Evolutionary conservation across 2,797 vertebrate genomes (phyloP), one percentile per base, ranked within the genome.

Genomic region (Sebastes diploproa): DNA sequence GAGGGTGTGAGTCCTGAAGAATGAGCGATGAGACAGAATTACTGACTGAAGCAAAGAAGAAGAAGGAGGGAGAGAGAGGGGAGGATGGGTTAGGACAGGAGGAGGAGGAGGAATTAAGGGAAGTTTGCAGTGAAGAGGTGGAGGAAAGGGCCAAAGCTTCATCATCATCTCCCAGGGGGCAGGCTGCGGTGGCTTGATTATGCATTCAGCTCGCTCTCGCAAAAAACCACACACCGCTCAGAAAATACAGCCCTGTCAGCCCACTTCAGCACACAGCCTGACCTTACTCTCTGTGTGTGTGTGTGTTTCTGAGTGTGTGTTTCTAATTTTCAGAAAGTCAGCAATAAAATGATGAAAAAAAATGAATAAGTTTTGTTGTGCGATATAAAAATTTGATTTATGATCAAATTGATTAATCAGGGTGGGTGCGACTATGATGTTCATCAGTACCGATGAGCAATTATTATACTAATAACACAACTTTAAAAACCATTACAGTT

Each of bases 171-270:
- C 92, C 85, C 89, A 72, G 85, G 86, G 84, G 80, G 81, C 74
- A 77, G 70, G 67, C 80, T 80, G 76, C 20, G 46, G 78, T 66
- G 80, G 81, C 85, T 84, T 89, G 74, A 92, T 92, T 92, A 91
- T 89, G 75, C 86, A 93, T 92, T 92, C 90, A 91, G 77, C 82
- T 77, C 72, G 50, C 72, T 60, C 60, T 58, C 6, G 14, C 65
- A 84, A 92, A 91, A 91, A 91, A 89, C 13, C 78, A 90, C 77
- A 81, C 63, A 90, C 32, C 75, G 65, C 78, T 83, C 72, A 85
- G 81, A 89, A 92, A 94, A 91, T 90, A 88, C 81, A 85, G 90
- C 91, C 67, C 74, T 71, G 90, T 93, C 91, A 93, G 91, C 89
- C 88, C 61, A 23, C 90, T 89, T 85, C 89, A 91, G 90, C 89